These are phyloP conservation scores for Hypsibius dujardini DNA, from an alignment of 1,140 invertebrate genomes.

Conservation along the genomic window DNA sequence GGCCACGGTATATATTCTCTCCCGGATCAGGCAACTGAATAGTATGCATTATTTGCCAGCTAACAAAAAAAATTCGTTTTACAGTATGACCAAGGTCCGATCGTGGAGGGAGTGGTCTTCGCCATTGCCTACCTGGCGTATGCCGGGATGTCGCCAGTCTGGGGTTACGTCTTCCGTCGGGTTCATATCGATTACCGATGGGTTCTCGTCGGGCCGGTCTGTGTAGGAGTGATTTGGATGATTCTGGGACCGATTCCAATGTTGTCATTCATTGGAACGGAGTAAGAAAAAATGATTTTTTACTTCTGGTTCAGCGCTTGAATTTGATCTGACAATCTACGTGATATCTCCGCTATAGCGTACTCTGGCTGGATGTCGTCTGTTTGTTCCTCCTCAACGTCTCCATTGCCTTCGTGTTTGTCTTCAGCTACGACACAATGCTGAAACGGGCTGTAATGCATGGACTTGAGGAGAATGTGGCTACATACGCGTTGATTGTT, in stretches of 20 bases:
- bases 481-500: constrained; percentile 8
- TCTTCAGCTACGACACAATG: constrained; percentile 15
- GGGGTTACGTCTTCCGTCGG: constrained; percentile 3
- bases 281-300: background rate
- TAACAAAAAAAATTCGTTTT: background rate
- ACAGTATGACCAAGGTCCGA: background rate
- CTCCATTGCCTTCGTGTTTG: background rate
- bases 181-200: constrained; percentile 9
- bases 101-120: constrained; percentile 3
- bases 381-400: constrained; percentile 1
- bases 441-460: background rate
- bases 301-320: too few relatives aligned
- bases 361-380: constrained; percentile 10
- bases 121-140: constrained; percentile 13
- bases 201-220: background rate
- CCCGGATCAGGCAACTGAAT: too few relatives aligned
- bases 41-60: too few relatives aligned
- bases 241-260: background rate
- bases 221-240: background rate
- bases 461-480: background rate
- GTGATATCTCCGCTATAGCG: background rate
- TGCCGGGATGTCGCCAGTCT: background rate
- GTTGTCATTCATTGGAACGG: background rate
- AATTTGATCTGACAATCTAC: background rate
- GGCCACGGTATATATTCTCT: background rate